A percentile compares a stretch with the other conserved stretches of the same genome.
Evolutionary conservation across 2,113 vertebrate genomes (phyloP).

Genomic region (Ellobius talpinus): DNA sequence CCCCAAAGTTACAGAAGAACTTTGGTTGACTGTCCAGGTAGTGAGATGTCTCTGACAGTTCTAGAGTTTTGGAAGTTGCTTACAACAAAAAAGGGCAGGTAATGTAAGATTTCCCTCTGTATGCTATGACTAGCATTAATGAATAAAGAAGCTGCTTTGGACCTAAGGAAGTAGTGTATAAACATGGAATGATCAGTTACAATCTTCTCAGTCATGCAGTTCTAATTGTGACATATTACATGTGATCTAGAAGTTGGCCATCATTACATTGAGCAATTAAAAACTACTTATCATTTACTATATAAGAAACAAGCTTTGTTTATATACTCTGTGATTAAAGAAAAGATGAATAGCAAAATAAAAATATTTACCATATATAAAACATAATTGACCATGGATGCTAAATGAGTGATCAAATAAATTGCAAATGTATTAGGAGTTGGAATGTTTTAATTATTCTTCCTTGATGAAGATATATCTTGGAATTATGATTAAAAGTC

Average conservation of each 20-base stretch:
- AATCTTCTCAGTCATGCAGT: background rate
- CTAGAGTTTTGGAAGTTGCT: too few species aligned
- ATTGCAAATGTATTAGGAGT: background rate
- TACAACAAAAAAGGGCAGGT: too few species aligned
- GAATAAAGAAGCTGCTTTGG: too few species aligned
- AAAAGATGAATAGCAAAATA: conserved; percentile 26
- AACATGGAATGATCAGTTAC: conserved; percentile 29
- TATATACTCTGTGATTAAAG: background rate
- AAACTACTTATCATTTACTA: conserved; percentile 4
- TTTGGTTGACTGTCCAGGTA: too few species aligned
- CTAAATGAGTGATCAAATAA: background rate
- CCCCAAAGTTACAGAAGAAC: too few species aligned
- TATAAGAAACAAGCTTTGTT: background rate
- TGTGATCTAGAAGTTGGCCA: background rate
- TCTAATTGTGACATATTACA: conserved; percentile 54
- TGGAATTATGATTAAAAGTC: background rate
- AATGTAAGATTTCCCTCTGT: too few species aligned
- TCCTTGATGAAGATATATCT: background rate
- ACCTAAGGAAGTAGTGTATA: background rate
- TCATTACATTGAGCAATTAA: conserved; percentile 49
- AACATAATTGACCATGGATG: background rate
- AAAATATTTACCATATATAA: background rate
- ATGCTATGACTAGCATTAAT: too few species aligned
- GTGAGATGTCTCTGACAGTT: too few species aligned
- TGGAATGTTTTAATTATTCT: background rate